These are phyloP conservation scores for Echinarachnius parma DNA, from an alignment of 53 echinoderm and acorn worm species.

Conservation along the genomic window DNA sequence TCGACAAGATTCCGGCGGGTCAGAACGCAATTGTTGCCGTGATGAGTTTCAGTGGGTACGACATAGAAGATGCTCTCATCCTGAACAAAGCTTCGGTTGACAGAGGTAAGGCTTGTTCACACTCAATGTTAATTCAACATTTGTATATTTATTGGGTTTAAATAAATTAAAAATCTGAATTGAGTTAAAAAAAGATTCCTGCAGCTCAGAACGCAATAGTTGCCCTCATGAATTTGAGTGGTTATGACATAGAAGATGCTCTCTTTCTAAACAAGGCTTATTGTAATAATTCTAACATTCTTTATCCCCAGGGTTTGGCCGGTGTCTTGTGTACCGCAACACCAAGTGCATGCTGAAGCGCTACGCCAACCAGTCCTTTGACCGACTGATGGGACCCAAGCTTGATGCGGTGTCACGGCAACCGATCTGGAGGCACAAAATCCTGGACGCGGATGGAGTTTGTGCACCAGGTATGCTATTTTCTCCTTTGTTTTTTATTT, in stretches of 20 bases:
- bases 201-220: too few relatives aligned
- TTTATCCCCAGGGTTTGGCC: conserved; percentile 90
- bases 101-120: too few relatives aligned
- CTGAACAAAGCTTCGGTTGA: conserved; percentile 96
- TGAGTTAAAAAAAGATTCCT: too few relatives aligned
- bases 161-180: too few relatives aligned
- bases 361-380: conserved; percentile 97
- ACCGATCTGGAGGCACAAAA: conserved; percentile 89
- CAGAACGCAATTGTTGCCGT: conserved; percentile 92
- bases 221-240: too few relatives aligned
- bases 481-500: too few relatives aligned
- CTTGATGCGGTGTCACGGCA: conserved; percentile 78
- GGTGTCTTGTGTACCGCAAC: conserved; percentile 93
- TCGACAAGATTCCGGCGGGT: conserved; percentile 88
- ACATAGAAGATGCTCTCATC: conserved; percentile 97
- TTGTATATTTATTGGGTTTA: too few relatives aligned
- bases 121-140: too few relatives aligned
- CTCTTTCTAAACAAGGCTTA: too few relatives aligned
- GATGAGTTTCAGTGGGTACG: conserved; percentile 98
- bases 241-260: too few relatives aligned
- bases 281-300: too few relatives aligned
- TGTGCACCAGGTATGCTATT: conserved; percentile 80
- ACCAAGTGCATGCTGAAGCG: conserved; percentile 94
- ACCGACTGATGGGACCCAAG: conserved; percentile 95
- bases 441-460: conserved; percentile 88